These are phyloP conservation scores for Escarpia spicata DNA, from an alignment of 2,888 invertebrate species.

Conservation along the genomic window DNA sequence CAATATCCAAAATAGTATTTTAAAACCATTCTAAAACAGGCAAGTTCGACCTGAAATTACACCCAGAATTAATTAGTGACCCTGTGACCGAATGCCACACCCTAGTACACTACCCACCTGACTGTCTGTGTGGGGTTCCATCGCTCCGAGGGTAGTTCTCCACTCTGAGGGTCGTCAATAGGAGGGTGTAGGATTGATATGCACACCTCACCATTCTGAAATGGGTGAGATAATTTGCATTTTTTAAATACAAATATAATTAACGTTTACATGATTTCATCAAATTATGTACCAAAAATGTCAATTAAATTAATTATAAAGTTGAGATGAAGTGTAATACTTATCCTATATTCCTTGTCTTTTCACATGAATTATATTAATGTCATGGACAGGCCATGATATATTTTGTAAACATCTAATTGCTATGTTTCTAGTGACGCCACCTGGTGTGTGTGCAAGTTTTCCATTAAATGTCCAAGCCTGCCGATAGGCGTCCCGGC, in stretches of 20 bases:
- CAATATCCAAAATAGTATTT: neutral
- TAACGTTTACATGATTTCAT: neutral
- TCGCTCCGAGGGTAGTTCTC: conserved; percentile 97
- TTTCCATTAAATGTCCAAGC: too few relatives aligned
- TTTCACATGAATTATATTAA: too few relatives aligned
- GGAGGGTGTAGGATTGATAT: conserved; percentile 99
- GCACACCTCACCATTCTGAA: conserved; percentile 97
- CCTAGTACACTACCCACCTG: conserved; percentile 48
- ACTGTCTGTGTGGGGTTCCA: conserved; percentile 99
- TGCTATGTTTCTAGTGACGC: too few relatives aligned
- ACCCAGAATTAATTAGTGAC: neutral
- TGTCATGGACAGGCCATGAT: too few relatives aligned
- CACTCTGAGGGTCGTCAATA: conserved; percentile 98
- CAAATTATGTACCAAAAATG: neutral
- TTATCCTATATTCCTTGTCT: too few relatives aligned
- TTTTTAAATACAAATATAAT: neutral
- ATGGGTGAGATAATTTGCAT: conserved; percentile 44
- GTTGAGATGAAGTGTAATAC: too few relatives aligned
- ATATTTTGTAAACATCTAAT: too few relatives aligned
- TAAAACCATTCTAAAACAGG: neutral
- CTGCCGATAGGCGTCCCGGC: too few relatives aligned
- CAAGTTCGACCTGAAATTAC: neutral
- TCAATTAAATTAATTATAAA: too few relatives aligned
- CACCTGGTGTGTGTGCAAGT: too few relatives aligned
- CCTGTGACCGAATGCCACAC: neutral